phyloP scores from a whole-genome alignment of 2,888 invertebrate species.

The Harpalus rufipes region DNA sequence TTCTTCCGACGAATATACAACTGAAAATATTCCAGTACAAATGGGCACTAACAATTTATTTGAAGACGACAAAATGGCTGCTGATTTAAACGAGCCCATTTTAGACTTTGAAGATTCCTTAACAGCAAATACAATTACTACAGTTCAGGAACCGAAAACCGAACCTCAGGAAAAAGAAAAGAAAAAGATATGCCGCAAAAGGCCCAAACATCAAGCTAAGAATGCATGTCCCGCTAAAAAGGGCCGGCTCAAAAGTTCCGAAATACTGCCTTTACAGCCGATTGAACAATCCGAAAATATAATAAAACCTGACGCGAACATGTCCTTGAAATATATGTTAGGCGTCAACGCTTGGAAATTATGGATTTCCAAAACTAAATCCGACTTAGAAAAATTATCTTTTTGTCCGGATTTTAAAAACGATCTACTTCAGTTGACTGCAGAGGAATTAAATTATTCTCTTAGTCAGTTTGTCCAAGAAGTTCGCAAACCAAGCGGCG shows the following conservation, averaged over 20 bases:
- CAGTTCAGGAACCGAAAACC: neutral
- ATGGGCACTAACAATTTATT: neutral
- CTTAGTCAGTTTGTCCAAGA: constrained; percentile 92
- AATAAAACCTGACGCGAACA: constrained; percentile 84
- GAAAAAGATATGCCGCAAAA: constrained; percentile 69
- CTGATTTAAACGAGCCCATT: neutral
- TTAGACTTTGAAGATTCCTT: too few species aligned
- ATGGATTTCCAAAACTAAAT: constrained; percentile 90
- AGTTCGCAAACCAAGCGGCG: constrained; percentile 91
- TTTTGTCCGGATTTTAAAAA: constrained; percentile 81
- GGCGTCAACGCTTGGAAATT: constrained; percentile 94
- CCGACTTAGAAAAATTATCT: constrained; percentile 70
- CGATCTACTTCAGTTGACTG: constrained; percentile 89
- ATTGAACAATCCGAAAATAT: constrained; percentile 78
- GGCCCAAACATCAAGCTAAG: neutral
- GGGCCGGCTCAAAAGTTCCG: neutral
- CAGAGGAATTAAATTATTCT: constrained; percentile 90
- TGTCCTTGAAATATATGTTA: constrained; percentile 87
- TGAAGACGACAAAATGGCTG: neutral
- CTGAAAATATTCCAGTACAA: neutral
- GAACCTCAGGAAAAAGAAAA: neutral
- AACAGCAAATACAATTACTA: too few species aligned
- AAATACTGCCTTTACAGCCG: neutral
- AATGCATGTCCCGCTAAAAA: neutral
- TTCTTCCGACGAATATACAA: too few species aligned